Evolutionary conservation across 2,113 vertebrate genomes (phyloP).

Genomic region (Anhinga rufa): DNA sequence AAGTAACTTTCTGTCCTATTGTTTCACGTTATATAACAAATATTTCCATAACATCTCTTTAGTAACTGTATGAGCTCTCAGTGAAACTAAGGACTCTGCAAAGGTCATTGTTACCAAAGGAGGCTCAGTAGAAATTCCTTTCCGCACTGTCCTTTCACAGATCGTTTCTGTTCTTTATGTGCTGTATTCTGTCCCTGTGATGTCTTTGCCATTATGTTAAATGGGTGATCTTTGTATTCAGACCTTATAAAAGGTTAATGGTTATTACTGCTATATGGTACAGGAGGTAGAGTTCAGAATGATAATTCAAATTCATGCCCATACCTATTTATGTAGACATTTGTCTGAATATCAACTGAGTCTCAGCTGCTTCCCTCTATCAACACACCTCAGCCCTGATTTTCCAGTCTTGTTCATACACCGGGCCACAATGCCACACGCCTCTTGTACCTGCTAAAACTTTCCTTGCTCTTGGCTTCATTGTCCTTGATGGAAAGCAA

Average conservation of each 20-base stretch:
- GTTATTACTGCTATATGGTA: slow-evolving; percentile 2
- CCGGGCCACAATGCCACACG: too few relatives aligned
- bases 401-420: not conserved
- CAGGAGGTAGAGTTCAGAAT: not conserved
- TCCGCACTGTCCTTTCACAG: not conserved
- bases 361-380: not conserved
- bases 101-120: not conserved
- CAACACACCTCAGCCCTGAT: not conserved
- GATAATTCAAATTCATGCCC: not conserved
- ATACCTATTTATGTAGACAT: not conserved
- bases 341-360: not conserved
- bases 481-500: not conserved
- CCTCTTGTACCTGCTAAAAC: not conserved
- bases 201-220: not conserved
- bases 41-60: not conserved
- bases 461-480: not conserved
- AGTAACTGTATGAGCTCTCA: not conserved
- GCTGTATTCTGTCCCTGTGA: not conserved
- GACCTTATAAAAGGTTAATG: slow-evolving; percentile 39
- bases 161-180: slow-evolving; percentile 21
- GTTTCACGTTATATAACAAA: not conserved
- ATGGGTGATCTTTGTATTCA: not conserved
- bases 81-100: not conserved
- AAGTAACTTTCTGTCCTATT: not conserved
- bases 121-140: not conserved